phyloP scores from a whole-genome alignment of 2,797 vertebrate genomes.

The Sebastes diaconus region DNA sequence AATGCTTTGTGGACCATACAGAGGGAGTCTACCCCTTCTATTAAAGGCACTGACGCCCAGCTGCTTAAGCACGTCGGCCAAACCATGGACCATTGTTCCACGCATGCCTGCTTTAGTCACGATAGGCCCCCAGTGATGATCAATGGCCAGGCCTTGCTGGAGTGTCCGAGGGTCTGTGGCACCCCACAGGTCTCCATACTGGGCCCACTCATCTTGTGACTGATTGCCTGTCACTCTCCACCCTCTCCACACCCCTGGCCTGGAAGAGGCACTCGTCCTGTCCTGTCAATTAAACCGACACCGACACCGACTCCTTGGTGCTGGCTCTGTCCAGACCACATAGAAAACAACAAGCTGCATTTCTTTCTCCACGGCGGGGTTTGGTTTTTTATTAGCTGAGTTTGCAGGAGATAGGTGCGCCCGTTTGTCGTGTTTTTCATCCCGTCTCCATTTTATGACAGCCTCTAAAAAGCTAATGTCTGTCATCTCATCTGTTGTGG shows the following conservation, averaged over 20 bases:
- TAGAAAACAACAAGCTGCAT: conserved; percentile 28
- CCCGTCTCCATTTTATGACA: conserved; percentile 70
- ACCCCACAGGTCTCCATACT: conserved; percentile 78
- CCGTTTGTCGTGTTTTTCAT: conserved; percentile 63
- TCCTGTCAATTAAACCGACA: conserved; percentile 71
- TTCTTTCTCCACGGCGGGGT: conserved; percentile 6
- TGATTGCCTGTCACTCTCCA: conserved; percentile 77
- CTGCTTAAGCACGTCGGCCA: conserved; percentile 85
- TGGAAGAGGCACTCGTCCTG: conserved; percentile 72
- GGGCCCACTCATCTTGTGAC: conserved; percentile 82
- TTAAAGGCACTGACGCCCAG: conserved; percentile 84
- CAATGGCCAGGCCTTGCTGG: conserved; percentile 75
- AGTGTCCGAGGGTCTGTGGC: conserved; percentile 66
- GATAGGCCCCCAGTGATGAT: conserved; percentile 81
- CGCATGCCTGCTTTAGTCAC: conserved; percentile 82
- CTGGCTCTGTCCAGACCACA: conserved; percentile 43
- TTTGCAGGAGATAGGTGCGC: conserved; percentile 57
- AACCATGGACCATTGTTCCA: conserved; percentile 84
- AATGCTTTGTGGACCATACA: conserved; percentile 82
- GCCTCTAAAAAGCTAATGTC: conserved; percentile 80
- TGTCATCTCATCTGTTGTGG: conserved; percentile 80
- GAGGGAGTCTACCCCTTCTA: conserved; percentile 81
- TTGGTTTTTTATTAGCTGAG: conserved; percentile 62
- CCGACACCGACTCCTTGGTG: conserved; percentile 45
- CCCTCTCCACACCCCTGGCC: conserved; percentile 71